phyloP scores from a whole-genome alignment of 2,113 vertebrate genomes.

The Microtus richardsoni region DNA sequence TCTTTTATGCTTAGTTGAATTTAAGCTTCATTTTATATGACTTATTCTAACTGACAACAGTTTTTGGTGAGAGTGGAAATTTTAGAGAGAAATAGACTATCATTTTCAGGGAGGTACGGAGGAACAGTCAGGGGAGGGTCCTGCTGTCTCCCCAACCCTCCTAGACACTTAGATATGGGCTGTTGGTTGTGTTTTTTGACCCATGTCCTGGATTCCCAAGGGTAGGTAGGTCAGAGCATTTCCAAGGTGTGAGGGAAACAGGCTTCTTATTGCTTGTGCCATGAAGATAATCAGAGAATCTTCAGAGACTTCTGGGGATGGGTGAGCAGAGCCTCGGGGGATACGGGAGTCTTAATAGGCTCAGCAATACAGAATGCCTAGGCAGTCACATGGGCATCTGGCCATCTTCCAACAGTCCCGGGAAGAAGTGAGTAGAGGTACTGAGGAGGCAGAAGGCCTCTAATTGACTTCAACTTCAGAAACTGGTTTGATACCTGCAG shows the following conservation, averaged over 20 bases:
- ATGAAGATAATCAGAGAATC: not conserved
- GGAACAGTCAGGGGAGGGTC: not conserved
- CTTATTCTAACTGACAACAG: not conserved
- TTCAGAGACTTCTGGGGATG: not conserved
- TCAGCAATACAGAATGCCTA: not conserved
- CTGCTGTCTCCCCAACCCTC: fast-evolving
- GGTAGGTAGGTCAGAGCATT: not conserved
- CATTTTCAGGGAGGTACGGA: not conserved
- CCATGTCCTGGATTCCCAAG: not conserved
- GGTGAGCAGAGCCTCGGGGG: too few species aligned
- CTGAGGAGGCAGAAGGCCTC: not conserved
- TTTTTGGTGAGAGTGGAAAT: not conserved
- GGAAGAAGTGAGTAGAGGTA: not conserved
- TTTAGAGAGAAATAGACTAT: not conserved
- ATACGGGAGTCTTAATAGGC: not conserved
- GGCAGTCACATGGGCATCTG: not conserved
- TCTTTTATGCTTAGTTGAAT: not conserved
- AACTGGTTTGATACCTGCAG: not conserved
- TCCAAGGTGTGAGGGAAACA: not conserved
- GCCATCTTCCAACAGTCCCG: not conserved
- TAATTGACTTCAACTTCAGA: not conserved
- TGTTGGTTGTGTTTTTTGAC: not conserved
- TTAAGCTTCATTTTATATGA: not conserved
- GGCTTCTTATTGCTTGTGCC: not conserved
- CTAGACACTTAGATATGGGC: not conserved